A percentile compares a stretch with the other conserved stretches of the same genome.
These are phyloP conservation scores for Mohoua ochrocephala DNA, from an alignment of 2,113 vertebrate genomes.

Conservation along the genomic window DNA sequence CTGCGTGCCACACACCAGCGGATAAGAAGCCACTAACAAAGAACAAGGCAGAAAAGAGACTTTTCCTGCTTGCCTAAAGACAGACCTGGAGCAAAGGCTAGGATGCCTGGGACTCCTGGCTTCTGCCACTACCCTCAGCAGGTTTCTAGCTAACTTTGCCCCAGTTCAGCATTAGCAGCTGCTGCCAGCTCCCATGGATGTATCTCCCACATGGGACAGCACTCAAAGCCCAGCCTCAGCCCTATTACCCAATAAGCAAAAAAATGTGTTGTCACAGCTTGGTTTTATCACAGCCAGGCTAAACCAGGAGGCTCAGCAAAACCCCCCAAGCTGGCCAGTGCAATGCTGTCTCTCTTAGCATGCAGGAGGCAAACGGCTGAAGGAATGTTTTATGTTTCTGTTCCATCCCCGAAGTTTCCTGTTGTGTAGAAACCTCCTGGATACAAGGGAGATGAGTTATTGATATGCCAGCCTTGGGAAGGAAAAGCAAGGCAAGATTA, in stretches of 20 bases:
- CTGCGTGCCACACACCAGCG: neutral
- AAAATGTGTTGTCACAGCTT: neutral
- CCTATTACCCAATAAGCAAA: neutral
- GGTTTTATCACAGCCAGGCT: neutral
- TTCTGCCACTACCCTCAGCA: neutral
- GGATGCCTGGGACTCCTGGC: neutral
- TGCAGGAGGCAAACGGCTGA: neutral
- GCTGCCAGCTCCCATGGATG: neutral
- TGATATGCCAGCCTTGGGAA: conserved; percentile 44
- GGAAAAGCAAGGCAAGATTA: conserved; percentile 37
- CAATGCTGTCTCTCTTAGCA: neutral
- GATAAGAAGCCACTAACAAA: neutral
- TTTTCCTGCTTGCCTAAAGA: neutral
- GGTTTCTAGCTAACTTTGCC: conserved; percentile 18
- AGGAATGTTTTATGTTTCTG: conserved; percentile 53
- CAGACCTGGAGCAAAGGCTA: neutral
- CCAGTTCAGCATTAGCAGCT: neutral
- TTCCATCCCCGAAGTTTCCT: conserved; percentile 44
- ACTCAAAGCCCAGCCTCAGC: neutral
- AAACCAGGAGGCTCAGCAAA: neutral
- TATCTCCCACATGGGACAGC: neutral
- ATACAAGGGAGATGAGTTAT: conserved; percentile 51
- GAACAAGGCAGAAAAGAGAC: neutral
- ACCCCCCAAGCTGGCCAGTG: accelerated
- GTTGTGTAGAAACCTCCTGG: conserved; percentile 57